These are phyloP conservation scores for Vipera ursinii DNA, from an alignment of 2,797 vertebrate genomes.

Conservation along the genomic window DNA sequence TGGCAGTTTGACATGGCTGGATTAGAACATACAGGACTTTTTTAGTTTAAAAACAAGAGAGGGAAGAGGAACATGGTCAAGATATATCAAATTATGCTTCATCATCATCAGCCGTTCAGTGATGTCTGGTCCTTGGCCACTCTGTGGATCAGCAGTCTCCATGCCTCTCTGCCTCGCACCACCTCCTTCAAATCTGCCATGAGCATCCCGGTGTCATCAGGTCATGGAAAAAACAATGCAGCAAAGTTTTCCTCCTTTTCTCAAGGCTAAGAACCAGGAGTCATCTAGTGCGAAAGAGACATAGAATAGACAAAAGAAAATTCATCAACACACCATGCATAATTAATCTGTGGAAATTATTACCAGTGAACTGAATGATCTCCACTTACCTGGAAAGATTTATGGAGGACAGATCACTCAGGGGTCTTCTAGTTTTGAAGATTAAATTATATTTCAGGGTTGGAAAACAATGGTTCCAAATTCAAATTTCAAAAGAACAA, in stretches of 20 bases:
- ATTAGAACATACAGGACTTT: neutral
- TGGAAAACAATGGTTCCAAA: neutral
- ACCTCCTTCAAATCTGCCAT: neutral
- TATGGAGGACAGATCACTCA: neutral
- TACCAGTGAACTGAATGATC: neutral
- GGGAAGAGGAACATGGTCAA: neutral
- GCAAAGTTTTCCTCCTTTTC: neutral
- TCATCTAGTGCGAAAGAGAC: neutral
- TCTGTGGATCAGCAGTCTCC: neutral
- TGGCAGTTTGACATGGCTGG: no score
- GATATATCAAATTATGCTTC: neutral
- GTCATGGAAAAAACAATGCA: neutral
- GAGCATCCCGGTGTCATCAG: neutral
- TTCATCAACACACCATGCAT: neutral
- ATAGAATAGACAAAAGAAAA: neutral
- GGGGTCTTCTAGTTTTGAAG: neutral
- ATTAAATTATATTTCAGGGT: neutral
- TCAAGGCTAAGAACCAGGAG: neutral
- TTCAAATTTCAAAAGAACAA: neutral
- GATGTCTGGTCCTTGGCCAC: fast-evolving
- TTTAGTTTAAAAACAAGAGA: neutral
- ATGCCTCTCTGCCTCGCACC: neutral
- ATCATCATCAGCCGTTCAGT: neutral
- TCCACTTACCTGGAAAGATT: neutral
- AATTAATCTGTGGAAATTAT: neutral